phyloP scores from a whole-genome alignment of 2,797 vertebrate species.

The Pygocentrus nattereri region DNA sequence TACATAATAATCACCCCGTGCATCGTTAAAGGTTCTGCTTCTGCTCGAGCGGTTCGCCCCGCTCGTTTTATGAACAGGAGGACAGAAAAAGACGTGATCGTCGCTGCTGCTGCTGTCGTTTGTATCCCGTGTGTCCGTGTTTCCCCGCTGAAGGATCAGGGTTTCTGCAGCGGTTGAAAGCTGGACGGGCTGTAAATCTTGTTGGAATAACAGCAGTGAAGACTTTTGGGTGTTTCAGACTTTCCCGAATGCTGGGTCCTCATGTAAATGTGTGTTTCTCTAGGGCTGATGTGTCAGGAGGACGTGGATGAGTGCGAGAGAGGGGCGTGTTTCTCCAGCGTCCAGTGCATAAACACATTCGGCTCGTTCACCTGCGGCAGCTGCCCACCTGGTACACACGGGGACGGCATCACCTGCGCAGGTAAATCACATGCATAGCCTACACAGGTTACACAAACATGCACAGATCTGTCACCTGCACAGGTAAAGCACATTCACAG shows the following conservation, averaged over 20 bases:
- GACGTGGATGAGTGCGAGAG: constrained; percentile 82
- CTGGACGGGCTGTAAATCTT: no score
- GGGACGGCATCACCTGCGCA: constrained; percentile 79
- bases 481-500: neutral
- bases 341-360: constrained; percentile 78
- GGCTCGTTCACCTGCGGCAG: constrained; percentile 79
- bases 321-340: constrained; percentile 77
- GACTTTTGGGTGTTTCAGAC: no score
- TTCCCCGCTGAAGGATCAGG: no score
- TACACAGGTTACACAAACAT: neutral
- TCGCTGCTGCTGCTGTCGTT: no score
- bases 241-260: no score
- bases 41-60: neutral
- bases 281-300: constrained; percentile 78
- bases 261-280: constrained; percentile 35
- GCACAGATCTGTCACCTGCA: neutral
- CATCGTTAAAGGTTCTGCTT: neutral
- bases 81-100: no score
- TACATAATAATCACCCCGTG: neutral
- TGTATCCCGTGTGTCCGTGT: no score
- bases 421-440: constrained; percentile 58
- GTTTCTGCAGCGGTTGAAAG: no score
- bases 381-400: constrained; percentile 81
- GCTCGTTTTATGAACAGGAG: no score
- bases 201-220: no score